Evolutionary conservation across 2,113 vertebrate species (phyloP).

Genomic region (Oreochromis niloticus): DNA sequence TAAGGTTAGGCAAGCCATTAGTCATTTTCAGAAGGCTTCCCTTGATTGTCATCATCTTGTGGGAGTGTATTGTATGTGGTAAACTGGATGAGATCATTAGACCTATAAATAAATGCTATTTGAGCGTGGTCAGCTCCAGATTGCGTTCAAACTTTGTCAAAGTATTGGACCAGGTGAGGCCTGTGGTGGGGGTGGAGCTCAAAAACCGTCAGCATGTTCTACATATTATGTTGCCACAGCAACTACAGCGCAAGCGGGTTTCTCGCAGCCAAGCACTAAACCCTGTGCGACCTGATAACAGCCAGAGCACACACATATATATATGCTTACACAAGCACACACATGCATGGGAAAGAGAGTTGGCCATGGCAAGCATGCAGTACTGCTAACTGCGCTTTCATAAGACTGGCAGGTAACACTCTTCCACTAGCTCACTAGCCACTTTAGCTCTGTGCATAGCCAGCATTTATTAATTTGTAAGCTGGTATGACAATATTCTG

Average conservation of each 20-base stretch:
- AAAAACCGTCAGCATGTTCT: not conserved
- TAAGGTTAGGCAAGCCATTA: not conserved
- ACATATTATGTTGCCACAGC: conserved; percentile 54
- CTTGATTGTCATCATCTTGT: not conserved
- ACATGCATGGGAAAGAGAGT: not conserved
- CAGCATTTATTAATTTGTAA: not conserved
- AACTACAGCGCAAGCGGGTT: conserved; percentile 13
- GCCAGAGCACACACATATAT: not conserved
- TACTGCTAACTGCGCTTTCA: not conserved
- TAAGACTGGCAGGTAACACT: not conserved
- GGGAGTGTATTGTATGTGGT: not conserved
- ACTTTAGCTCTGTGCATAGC: not conserved
- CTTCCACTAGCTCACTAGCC: not conserved
- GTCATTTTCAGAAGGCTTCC: not conserved
- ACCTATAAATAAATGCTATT: conserved; percentile 21
- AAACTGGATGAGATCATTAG: not conserved
- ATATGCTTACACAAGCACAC: not conserved
- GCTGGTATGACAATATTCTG: not conserved
- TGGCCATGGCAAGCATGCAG: not conserved
- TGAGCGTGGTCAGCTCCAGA: not conserved
- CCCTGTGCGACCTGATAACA: conserved; percentile 44
- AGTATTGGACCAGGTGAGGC: conserved; percentile 30
- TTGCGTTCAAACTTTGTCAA: conserved; percentile 4
- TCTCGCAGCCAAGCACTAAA: conserved; percentile 29
- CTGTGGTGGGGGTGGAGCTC: not conserved